Conservation (phyloP, 35 echinoderm and acorn worm species). For the Patiria miniata region DNA sequence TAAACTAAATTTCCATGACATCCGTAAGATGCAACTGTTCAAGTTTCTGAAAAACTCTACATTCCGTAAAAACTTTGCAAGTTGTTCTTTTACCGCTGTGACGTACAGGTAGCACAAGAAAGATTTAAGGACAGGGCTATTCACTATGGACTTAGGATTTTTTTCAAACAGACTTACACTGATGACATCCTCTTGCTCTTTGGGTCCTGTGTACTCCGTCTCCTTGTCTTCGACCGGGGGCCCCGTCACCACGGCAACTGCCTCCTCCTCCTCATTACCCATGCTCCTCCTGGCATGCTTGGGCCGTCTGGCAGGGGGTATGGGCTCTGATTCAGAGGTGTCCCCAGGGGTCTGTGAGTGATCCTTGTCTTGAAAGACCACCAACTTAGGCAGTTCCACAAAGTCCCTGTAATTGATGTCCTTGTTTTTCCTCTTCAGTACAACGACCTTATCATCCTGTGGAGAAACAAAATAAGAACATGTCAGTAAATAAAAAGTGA, state of each 20-base stretch:
- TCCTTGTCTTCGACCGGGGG: not conserved
- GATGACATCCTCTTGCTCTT: slow-evolving; percentile 42
- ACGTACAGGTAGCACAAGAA: too few relatives aligned
- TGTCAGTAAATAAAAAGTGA: not conserved
- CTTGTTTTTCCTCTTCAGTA: slow-evolving; percentile 6
- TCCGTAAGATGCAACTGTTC: too few relatives aligned
- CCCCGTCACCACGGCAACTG: not conserved
- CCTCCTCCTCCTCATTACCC: not conserved
- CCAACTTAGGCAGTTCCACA: not conserved
- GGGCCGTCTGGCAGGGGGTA: slow-evolving; percentile 8
- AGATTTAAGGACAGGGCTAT: too few relatives aligned
- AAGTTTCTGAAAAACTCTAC: too few relatives aligned
- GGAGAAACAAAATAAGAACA: not conserved
- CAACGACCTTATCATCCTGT: slow-evolving; percentile 13
- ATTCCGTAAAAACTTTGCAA: too few relatives aligned
- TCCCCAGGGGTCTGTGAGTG: not conserved
- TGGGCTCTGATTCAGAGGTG: not conserved
- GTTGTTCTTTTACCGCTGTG: too few relatives aligned
- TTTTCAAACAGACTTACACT: slow-evolving; percentile 40
- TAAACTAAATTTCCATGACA: too few relatives aligned
- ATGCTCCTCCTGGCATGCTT: slow-evolving; percentile 5
- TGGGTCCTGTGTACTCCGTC: slow-evolving; percentile 40
- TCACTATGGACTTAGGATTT: too few relatives aligned
- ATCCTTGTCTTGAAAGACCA: not conserved
- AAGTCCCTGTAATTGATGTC: not conserved